Evolutionary conservation across 2,888 invertebrate genomes (phyloP).

Genomic region (Tenthredo mesomela): DNA sequence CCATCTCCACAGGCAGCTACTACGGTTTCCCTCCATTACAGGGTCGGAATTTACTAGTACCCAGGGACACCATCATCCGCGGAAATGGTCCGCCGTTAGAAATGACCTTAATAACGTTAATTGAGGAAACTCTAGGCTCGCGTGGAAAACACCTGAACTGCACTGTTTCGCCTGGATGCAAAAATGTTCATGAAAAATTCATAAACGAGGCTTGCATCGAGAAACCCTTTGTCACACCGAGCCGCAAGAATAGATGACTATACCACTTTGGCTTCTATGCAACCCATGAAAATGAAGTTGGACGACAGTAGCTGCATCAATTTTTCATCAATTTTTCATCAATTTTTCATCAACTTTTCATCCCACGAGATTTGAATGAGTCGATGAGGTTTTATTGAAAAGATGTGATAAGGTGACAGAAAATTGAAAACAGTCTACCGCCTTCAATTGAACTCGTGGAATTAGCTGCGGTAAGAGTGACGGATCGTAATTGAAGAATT

Average conservation of each 20-base stretch:
- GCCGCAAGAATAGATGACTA: neutral
- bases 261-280: neutral
- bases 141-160: conserved; percentile 21
- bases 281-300: neutral
- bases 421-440: neutral
- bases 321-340: neutral
- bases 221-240: conserved; percentile 10
- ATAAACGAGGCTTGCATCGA: conserved; percentile 9
- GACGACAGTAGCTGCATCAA: too few relatives aligned
- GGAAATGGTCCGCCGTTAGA: conserved; percentile 50
- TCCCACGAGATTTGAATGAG: neutral
- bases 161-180: neutral
- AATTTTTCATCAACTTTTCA: neutral
- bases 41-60: conserved; percentile 71
- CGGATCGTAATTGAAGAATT: conserved; percentile 4
- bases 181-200: conserved; percentile 43
- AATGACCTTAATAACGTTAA: conserved; percentile 74
- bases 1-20: conserved; percentile 26
- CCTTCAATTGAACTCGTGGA: neutral
- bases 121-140: conserved; percentile 60
- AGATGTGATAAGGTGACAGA: neutral
- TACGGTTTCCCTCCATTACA: conserved; percentile 71
- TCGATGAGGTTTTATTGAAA: too few relatives aligned
- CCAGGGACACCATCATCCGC: conserved; percentile 56
- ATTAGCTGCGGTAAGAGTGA: neutral